These are phyloP conservation scores for Acanthornis magna DNA, from an alignment of 2,797 vertebrate genomes.

Conservation along the genomic window DNA sequence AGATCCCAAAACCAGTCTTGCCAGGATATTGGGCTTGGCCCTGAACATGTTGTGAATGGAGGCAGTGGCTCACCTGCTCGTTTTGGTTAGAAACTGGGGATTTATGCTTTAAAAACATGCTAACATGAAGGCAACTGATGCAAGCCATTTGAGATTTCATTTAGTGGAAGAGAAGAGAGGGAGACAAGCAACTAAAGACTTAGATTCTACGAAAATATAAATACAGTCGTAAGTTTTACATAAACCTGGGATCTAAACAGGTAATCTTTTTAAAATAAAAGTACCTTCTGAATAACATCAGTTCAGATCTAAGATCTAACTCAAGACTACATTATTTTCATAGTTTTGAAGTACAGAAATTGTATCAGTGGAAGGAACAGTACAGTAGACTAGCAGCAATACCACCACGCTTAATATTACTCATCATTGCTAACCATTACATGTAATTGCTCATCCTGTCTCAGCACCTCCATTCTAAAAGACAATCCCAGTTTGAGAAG, in stretches of 20 bases:
- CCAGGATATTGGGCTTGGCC: background rate
- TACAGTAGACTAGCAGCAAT: background rate
- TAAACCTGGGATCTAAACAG: background rate
- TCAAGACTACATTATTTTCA: background rate
- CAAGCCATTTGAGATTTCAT: constrained; percentile 21
- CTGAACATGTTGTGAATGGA: background rate
- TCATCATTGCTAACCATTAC: background rate
- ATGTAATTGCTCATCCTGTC: background rate
- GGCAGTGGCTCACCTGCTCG: background rate
- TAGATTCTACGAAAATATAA: background rate
- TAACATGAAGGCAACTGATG: constrained; percentile 18
- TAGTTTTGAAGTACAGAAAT: background rate
- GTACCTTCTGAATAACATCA: background rate
- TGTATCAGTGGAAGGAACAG: background rate
- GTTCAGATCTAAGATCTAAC: background rate
- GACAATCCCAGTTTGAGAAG: background rate
- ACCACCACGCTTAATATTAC: background rate
- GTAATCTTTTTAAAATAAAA: background rate
- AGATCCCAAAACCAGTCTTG: background rate
- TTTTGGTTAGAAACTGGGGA: background rate
- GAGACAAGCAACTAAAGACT: constrained; percentile 8
- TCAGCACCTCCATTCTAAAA: background rate
- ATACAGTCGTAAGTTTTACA: background rate
- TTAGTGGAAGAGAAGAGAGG: constrained; percentile 39
- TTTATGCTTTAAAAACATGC: constrained; percentile 41